Base-by-base conservation (phyloP, 2,888 invertebrate genomes). In the Nasonovia ribisnigri region DNA sequence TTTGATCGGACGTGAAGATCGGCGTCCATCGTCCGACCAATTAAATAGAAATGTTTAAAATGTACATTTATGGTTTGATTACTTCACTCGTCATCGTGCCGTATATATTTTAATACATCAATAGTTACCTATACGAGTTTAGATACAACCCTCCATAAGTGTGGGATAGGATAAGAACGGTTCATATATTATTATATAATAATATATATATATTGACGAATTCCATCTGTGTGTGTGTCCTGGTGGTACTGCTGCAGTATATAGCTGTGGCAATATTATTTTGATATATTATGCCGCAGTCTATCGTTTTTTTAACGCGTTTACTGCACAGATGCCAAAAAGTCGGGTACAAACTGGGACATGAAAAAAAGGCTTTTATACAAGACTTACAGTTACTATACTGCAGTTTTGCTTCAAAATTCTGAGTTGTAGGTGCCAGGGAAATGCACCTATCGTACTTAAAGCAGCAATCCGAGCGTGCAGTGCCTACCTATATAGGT, bases 21-120 rank as follows among this genome's bases (percentile, higher is more conserved):
- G 29, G 10, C 29, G 46, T 46, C 8, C 43, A 29, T 89, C 88
- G 88, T 89, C 46, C 48, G 90, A 60, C 90, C 90, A 90, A 90
- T 77, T 90, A 90, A 90, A 90, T 90, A 48, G 90, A 90, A 90
- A 90, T 51, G 90, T 90, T 90, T 36, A 77, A 77, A 77, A 48
- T 26, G 77, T 77, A 67, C 60, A 48, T 77, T 90, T 36, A 77
- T 26, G 77, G 77, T 90, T 90, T 77, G n/a, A 67, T 57, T 42
- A 8, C 48, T 90, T 46, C 24, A 77, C 77, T 24, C 84, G 43
- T 67, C 67, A 6, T 29, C 67, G 67, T 26, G 43, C 13, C 26
- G 88, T 26, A 11, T 29, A 16, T 2, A 60, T 57, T 4, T 29
- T 11, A 10, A 29, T 67, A 67, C 5, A 67, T 0, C 54, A 0